Conservation (phyloP, 2,888 invertebrate species). For the Mythimna ferrago region DNA sequence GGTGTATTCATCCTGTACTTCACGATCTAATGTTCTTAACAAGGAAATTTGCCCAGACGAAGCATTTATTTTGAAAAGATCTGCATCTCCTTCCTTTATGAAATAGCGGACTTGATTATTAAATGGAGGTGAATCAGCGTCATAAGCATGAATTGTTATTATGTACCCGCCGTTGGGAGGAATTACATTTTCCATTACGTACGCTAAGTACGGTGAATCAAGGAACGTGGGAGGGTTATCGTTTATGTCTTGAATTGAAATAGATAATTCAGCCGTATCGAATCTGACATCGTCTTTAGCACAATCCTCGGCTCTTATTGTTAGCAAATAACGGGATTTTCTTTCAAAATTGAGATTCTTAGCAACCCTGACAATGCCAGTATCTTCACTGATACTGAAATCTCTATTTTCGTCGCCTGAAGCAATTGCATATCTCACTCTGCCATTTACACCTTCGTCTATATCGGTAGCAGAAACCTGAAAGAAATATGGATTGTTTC, state of each 20-base stretch:
- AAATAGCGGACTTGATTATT: constrained; percentile 97
- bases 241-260: constrained; percentile 97
- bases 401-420: constrained; percentile 97
- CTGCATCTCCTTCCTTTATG: constrained; percentile 97
- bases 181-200: constrained; percentile 97
- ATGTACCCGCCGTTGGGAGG: constrained; percentile 95
- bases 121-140: constrained; percentile 97
- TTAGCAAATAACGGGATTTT: constrained; percentile 95
- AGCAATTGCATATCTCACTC: constrained; percentile 97
- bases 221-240: constrained; percentile 98
- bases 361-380: constrained; percentile 97
- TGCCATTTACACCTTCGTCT: constrained; percentile 97
- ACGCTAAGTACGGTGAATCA: constrained; percentile 98
- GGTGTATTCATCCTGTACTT: constrained; percentile 95
- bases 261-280: constrained; percentile 95
- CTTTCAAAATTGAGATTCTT: constrained; percentile 98
- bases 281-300: constrained; percentile 93
- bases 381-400: constrained; percentile 97
- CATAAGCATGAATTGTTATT: constrained; percentile 96
- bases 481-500: constrained; percentile 49
- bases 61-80: constrained; percentile 97
- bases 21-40: constrained; percentile 95
- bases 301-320: constrained; percentile 97
- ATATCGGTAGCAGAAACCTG: constrained; percentile 97
- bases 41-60: constrained; percentile 97